A percentile compares a stretch with the other conserved stretches of the same genome.
These are phyloP conservation scores for Tachysurus fulvidraco DNA, from an alignment of 2,113 vertebrate species.

Conservation along the genomic window DNA sequence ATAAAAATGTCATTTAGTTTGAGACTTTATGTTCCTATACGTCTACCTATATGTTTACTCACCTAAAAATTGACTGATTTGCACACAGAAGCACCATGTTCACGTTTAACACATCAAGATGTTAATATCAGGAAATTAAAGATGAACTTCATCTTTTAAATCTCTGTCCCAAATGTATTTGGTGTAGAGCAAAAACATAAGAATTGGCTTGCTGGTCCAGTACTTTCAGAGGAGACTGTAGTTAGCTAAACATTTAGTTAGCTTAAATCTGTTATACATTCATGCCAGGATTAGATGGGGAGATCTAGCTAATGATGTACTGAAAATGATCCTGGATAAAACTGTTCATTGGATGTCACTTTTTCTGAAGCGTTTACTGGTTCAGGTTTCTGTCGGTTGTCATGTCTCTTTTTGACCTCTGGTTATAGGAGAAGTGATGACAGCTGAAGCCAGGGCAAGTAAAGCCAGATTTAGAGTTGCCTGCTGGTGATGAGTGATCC, in stretches of 20 bases:
- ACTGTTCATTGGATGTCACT: not conserved
- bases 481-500: not conserved
- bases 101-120: not conserved
- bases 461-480: not conserved
- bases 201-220: not conserved
- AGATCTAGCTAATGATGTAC: not conserved
- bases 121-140: not conserved
- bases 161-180: not conserved
- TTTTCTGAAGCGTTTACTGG: not conserved
- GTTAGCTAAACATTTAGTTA: not conserved
- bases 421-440: conserved; percentile 52
- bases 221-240: not conserved
- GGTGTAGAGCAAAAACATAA: not conserved
- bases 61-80: not conserved
- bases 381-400: not conserved
- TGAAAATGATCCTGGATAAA: not conserved
- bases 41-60: too few relatives aligned
- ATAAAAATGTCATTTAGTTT: too few relatives aligned
- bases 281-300: not conserved
- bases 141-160: not conserved
- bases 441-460: conserved; percentile 54
- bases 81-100: not conserved
- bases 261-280: not conserved
- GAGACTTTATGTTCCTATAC: too few relatives aligned
- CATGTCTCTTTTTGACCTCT: not conserved